Conservation (phyloP, 2,888 invertebrate species). For the Lysandra bellargus region DNA sequence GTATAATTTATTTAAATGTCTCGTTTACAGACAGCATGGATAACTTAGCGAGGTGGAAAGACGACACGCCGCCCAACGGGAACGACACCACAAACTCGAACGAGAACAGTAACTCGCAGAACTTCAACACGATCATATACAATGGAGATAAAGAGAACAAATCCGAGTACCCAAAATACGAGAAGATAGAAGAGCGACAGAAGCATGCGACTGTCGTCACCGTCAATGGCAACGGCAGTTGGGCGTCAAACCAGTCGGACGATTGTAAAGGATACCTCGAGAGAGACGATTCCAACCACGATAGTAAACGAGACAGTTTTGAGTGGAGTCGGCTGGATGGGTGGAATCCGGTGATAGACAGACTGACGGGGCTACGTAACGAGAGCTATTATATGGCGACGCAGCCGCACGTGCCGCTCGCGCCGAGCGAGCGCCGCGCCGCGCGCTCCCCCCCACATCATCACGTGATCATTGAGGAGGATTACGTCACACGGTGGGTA, state of each 20-base stretch:
- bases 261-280: constrained; percentile 75
- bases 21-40: constrained; percentile 73
- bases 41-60: constrained; percentile 77
- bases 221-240: constrained; percentile 74
- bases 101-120: constrained; percentile 64
- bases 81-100: constrained; percentile 71
- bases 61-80: constrained; percentile 76
- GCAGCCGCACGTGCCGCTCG: constrained; percentile 80
- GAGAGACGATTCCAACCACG: constrained; percentile 67
- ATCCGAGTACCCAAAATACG: constrained; percentile 52
- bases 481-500: constrained; percentile 66
- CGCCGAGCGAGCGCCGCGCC: constrained; percentile 71
- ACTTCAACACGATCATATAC: constrained; percentile 75
- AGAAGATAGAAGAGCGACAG: constrained; percentile 58
- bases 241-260: constrained; percentile 76
- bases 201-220: constrained; percentile 75
- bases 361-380: constrained; percentile 90
- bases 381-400: constrained; percentile 96
- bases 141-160: constrained; percentile 71
- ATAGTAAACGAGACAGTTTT: constrained; percentile 76
- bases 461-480: constrained; percentile 84
- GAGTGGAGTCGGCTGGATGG: constrained; percentile 83
- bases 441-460: constrained; percentile 73
- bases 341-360: constrained; percentile 94
- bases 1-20: constrained; percentile 7